phyloP scores from a whole-genome alignment of 2,888 invertebrate genomes.

The Myathropa florea region DNA sequence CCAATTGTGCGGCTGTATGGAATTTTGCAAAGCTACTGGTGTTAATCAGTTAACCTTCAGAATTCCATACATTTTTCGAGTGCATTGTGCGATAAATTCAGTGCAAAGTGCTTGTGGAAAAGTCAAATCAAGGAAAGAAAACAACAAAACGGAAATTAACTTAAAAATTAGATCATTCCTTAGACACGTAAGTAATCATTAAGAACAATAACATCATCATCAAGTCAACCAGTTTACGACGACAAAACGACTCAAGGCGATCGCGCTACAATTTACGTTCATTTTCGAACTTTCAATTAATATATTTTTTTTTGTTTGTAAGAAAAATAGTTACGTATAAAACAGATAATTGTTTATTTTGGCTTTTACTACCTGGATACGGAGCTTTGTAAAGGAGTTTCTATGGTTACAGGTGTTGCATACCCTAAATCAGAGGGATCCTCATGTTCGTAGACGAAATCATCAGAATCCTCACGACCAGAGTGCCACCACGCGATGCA shows the following conservation, averaged over 20 bases:
- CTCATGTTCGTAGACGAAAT: conserved; percentile 87
- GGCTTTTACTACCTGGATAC: conserved; percentile 86
- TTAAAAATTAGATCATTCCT: conserved; percentile 36
- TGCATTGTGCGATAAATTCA: conserved; percentile 52
- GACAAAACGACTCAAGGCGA: conserved; percentile 40
- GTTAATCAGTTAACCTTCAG: background rate
- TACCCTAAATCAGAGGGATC: conserved; percentile 89
- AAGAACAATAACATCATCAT: background rate
- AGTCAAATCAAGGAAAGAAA: background rate
- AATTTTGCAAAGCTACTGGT: conserved; percentile 26
- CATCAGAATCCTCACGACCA: conserved; percentile 90
- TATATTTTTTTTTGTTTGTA: conserved; percentile 10
- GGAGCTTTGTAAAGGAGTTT: conserved; percentile 92
- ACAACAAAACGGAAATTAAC: background rate
- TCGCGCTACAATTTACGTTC: conserved; percentile 57
- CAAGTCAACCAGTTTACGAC: conserved; percentile 45
- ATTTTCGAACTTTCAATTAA: background rate
- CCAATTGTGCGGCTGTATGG: conserved; percentile 44
- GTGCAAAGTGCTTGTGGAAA: conserved; percentile 46
- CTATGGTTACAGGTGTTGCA: conserved; percentile 90
- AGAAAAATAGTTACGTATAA: conserved; percentile 18
- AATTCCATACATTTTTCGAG: conserved; percentile 49
- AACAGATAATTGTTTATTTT: conserved; percentile 68
- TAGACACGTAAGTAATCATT: conserved; percentile 1
- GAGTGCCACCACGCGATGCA: conserved; percentile 96